These are phyloP conservation scores for Cerceris ruficornis DNA, from an alignment of 2,888 invertebrate species.

Conservation along the genomic window DNA sequence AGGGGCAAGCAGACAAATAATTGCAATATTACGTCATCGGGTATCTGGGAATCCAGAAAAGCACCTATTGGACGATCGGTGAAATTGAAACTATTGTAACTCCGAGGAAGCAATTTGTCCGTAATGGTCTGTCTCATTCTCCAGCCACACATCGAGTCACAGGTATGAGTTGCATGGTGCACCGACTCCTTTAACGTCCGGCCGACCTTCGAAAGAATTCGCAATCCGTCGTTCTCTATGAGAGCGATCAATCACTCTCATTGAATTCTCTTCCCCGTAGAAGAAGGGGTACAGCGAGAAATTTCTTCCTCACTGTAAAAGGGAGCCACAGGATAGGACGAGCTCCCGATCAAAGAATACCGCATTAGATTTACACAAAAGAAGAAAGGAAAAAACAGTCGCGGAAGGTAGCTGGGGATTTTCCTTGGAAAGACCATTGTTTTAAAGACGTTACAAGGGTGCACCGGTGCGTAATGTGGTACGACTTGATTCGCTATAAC, in stretches of 20 bases:
- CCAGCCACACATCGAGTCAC: constrained; percentile 7
- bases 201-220: constrained; percentile 24
- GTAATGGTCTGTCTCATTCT: constrained; percentile 37
- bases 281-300: constrained; percentile 6
- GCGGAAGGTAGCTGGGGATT: not conserved
- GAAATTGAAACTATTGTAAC: constrained; percentile 44
- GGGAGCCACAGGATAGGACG: not conserved
- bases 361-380: constrained; percentile 5
- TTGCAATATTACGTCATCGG: constrained; percentile 9
- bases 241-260: constrained; percentile 29
- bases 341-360: constrained; percentile 16
- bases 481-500: too few species aligned
- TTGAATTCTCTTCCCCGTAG: constrained; percentile 7
- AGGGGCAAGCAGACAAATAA: constrained; percentile 41
- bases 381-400: not conserved
- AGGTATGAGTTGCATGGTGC: constrained; percentile 11
- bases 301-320: constrained; percentile 16
- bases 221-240: constrained; percentile 14
- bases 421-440: not conserved
- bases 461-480: too few species aligned
- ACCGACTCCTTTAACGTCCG: constrained; percentile 14
- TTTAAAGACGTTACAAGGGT: too few species aligned
- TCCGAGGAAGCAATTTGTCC: constrained; percentile 41
- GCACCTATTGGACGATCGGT: constrained; percentile 13
- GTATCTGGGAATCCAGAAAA: constrained; percentile 45